Evolutionary conservation across 2,888 invertebrate genomes (phyloP).

Genomic region (Leptopterna dolabrata): DNA sequence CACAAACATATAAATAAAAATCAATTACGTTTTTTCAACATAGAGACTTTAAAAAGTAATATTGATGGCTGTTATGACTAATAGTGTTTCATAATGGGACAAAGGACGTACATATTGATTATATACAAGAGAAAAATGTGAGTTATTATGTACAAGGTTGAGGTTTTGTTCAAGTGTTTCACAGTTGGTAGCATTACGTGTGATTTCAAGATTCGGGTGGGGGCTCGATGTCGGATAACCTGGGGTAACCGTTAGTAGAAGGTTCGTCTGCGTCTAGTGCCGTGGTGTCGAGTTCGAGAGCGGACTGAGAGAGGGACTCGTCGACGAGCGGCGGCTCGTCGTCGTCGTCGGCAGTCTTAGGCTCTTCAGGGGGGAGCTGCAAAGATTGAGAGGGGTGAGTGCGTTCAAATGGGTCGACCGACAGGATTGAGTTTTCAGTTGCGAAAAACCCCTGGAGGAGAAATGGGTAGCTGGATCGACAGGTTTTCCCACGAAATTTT

Average conservation of each 20-base stretch:
- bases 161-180: background rate
- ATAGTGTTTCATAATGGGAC: background rate
- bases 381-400: background rate
- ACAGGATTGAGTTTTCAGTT: no score
- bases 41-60: background rate
- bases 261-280: conserved; percentile 13
- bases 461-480: no score
- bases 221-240: conserved; percentile 39
- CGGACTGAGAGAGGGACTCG: background rate
- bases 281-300: background rate
- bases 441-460: no score
- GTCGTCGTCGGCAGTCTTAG: background rate
- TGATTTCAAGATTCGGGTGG: conserved; percentile 39
- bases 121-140: background rate
- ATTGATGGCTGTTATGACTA: background rate
- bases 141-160: conserved; percentile 10
- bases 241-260: background rate
- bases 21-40: background rate
- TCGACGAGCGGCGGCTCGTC: background rate
- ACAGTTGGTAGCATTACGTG: background rate
- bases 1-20: background rate
- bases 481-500: no score
- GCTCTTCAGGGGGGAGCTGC: background rate
- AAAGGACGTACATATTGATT: conserved; percentile 7
- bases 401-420: no score